Base-by-base conservation (phyloP, 2,113 vertebrate genomes). In the human region DNA sequence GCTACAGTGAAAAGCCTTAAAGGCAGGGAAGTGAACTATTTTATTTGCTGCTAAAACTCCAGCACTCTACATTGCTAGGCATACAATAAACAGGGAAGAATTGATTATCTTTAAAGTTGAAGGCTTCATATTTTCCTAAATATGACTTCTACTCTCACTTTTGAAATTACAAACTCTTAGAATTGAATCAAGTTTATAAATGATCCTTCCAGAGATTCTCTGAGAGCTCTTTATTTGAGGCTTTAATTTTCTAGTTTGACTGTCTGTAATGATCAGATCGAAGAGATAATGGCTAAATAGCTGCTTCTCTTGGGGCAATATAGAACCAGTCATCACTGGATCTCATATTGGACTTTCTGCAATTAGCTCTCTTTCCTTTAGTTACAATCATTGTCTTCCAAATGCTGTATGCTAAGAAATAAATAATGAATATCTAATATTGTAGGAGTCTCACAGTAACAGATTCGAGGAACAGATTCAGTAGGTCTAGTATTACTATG, bases 391-490 rank as follows among this genome's bases (percentile, higher is more conserved):
- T 38, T 89, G 50, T 95, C 83, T 96, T 94, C 35, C 45, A 97
- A 95, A 89, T 94, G 64, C 18, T 97, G 89, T 93, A 82, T 20
- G 27, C 73, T 90, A 91, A 93, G 64, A 97, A 95, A 94, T 97
- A 94, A 97, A 97, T 96, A 96, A 92, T 92, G 38, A 87, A 92
- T 87, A 94, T 59, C 82, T 97, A 97, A 96, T 94, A 92, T 91
- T 87, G 18, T 83, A 87, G 30, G 43, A 50, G 38, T 90, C 83
- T 92, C 68, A 78, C 86, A 64, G 93, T 97, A 97, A 97, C 61
- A 89, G 18, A 96, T 83, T 75, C 9, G 18, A 96, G 17, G 48
- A 78, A 89, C 93, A 96, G 92, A 83, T 88, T 96, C 81, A 95
- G 85, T 87, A 92, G 52, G 59, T 32, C 83, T 79, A 92, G 32